Conservation (phyloP, 2,888 invertebrate genomes). For the Andricus quercusramuli region DNA sequence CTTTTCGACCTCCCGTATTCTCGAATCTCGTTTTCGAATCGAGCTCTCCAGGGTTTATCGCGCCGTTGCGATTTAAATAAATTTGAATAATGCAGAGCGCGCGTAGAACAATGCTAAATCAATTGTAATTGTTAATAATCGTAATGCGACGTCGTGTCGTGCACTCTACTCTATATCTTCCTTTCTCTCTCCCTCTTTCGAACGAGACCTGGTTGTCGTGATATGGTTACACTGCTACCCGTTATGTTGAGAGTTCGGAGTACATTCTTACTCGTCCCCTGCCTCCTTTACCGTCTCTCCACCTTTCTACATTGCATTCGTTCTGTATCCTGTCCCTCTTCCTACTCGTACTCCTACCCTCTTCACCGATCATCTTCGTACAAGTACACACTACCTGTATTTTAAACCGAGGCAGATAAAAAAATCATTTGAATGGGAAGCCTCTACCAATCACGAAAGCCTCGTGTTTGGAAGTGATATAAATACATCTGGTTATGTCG, state of each 20-base stretch:
- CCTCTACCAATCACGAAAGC: neutral
- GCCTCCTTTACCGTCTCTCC: slow-evolving; percentile 44
- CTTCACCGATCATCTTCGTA: neutral
- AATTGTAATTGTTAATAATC: slow-evolving; percentile 75
- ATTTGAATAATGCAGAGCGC: slow-evolving; percentile 69
- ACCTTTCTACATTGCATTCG: slow-evolving; percentile 46
- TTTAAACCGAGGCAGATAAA: neutral
- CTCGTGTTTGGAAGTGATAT: neutral
- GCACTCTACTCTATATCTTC: slow-evolving; percentile 40
- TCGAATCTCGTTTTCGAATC: neutral
- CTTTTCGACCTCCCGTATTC: neutral
- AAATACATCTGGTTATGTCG: neutral
- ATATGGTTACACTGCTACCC: slow-evolving; percentile 72
- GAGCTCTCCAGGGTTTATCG: slow-evolving; percentile 22
- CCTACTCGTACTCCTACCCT: slow-evolving; percentile 11
- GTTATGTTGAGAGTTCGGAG: slow-evolving; percentile 69
- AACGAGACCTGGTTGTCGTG: slow-evolving; percentile 60
- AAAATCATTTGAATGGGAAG: neutral
- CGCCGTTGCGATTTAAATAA: slow-evolving; percentile 65
- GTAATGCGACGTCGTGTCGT: slow-evolving; percentile 61
- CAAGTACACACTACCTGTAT: slow-evolving; percentile 31
- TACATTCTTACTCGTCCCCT: slow-evolving; percentile 65
- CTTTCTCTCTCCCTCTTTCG: slow-evolving; percentile 39
- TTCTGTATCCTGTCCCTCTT: slow-evolving; percentile 33
- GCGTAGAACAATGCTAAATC: slow-evolving; percentile 68